phyloP scores from a whole-genome alignment of 2,888 invertebrate genomes.

The Coelogynopora nodosa region DNA sequence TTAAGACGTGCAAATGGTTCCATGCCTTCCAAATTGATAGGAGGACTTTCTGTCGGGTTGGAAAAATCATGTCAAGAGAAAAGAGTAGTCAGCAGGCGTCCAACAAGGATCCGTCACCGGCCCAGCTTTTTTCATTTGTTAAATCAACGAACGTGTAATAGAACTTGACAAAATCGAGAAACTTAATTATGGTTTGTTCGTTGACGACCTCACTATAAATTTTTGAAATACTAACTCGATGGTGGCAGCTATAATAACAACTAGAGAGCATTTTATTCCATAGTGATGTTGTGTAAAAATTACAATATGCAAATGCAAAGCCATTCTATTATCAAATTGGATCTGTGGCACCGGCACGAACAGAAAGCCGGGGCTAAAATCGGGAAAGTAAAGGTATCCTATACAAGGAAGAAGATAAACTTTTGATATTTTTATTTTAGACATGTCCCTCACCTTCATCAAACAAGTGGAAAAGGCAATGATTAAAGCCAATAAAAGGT shows the following conservation, averaged over 20 bases:
- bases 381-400: background rate
- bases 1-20: background rate
- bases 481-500: background rate
- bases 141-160: background rate
- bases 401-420: background rate
- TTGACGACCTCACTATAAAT: background rate
- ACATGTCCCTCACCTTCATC: background rate
- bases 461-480: background rate
- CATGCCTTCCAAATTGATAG: background rate
- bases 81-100: background rate
- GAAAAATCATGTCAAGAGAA: background rate
- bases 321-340: background rate
- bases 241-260: background rate
- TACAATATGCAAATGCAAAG: background rate
- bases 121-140: background rate
- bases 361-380: background rate
- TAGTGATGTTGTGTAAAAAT: background rate
- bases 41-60: background rate
- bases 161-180: background rate
- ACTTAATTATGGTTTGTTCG: background rate
- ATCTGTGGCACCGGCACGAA: background rate
- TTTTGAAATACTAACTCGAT: background rate
- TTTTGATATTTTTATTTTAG: background rate
- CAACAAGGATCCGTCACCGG: constrained; percentile 7
- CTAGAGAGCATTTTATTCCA: background rate